Conservation (phyloP, 1,140 invertebrate genomes). For the Sipha flava region DNA sequence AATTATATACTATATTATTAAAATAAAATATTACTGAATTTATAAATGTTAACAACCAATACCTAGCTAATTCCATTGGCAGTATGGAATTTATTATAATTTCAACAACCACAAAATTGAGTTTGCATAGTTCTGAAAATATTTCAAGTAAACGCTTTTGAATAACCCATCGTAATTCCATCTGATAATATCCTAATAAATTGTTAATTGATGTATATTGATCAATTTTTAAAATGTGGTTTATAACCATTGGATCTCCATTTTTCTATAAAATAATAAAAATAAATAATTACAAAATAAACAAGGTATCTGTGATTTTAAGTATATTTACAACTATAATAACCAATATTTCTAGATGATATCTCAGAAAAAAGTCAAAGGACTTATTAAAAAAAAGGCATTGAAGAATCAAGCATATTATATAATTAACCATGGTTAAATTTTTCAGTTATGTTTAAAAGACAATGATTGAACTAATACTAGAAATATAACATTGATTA, state of each 20-base stretch:
- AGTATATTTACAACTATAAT: not conserved
- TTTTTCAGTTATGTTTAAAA: no score
- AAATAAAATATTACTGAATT: not conserved
- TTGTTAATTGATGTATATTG: slow-evolving; percentile 65
- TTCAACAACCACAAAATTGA: slow-evolving; percentile 67
- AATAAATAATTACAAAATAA: not conserved
- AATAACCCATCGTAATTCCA: slow-evolving; percentile 79
- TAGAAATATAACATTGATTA: no score
- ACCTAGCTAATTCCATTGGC: slow-evolving; percentile 75
- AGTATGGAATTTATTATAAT: slow-evolving; percentile 77
- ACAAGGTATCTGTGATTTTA: no score
- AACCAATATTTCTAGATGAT: no score
- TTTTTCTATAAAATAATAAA: slow-evolving; percentile 55
- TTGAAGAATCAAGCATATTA: no score
- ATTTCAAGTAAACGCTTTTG: slow-evolving; percentile 69
- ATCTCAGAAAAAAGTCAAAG: no score
- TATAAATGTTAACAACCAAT: slow-evolving; percentile 11
- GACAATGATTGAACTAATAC: no score
- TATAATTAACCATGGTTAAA: no score
- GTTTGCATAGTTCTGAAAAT: slow-evolving; percentile 77
- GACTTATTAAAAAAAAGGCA: no score
- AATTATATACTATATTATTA: not conserved
- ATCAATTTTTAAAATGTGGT: slow-evolving; percentile 64
- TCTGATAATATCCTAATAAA: slow-evolving; percentile 82
- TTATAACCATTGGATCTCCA: slow-evolving; percentile 70